Base-by-base conservation (phyloP, 2,113 vertebrate species). In the Gallinago paraguaiae region DNA sequence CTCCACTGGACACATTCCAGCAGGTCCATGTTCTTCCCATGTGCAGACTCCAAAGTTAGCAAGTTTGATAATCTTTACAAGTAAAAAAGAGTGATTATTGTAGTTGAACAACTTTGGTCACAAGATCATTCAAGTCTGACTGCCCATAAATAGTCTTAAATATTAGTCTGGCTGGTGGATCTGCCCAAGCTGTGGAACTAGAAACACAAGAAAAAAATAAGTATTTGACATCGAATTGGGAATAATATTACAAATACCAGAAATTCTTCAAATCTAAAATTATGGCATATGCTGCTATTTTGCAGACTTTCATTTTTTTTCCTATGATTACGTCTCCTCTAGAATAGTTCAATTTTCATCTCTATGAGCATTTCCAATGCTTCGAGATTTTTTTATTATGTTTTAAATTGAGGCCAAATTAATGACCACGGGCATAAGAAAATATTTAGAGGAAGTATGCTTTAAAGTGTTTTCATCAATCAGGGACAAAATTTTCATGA, bases 241-340 rank as follows among this genome's bases (percentile, higher is more conserved):
- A 87, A 48, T 69, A 28, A 37, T 45, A 20, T 61, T 87, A 39
- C 13, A 78, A 88, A 70, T 30, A 72, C 5, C 6, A 92, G 18
- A 71, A 85, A 68, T 33, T 60, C 17, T 94, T 85, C 11, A 77
- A 72, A 65, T 81, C 35, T 20, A 43, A 19, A 4, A 37, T 15
- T 50, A 20, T 23, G 6, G 1, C 15, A 69, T 45, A 79, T 56
- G 17, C 11, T 80, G 10, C 16, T 80, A 23, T 68, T 69, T 63
- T 24, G 33, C n/a, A 65, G 33, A 28, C 7, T 24, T 13, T 14
- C 0, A 1, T n/a, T 19, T 65, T 37, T 35, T 7, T 6, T 2
- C 2, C 5, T 25, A 2, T 45, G 19, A 31, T 46, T 78, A 9
- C 9, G 46, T 46, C 7, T 82, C 6, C 23, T 51, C 17, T 69